These are phyloP conservation scores for Echinometra lucunter DNA, from an alignment of 53 echinoderm and acorn worm genomes.

Conservation along the genomic window DNA sequence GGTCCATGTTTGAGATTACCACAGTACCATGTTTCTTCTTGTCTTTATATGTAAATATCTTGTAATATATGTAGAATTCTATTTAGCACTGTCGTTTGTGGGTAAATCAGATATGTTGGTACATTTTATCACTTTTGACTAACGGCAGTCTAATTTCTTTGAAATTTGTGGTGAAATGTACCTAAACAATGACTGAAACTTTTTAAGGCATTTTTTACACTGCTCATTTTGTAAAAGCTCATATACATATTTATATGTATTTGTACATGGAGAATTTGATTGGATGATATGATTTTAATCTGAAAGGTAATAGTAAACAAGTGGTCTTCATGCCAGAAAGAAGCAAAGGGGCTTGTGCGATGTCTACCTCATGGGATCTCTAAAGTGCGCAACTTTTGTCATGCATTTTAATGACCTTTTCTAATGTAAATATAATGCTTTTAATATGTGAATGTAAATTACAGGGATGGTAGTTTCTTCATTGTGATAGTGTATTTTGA, in stretches of 20 bases:
- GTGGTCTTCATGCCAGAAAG: neutral
- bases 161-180: neutral
- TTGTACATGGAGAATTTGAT: neutral
- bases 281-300: constrained; percentile 4
- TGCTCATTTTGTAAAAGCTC: neutral
- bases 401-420: constrained; percentile 9
- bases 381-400: constrained; percentile 4
- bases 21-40: neutral
- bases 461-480: neutral
- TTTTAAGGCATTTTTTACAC: constrained; percentile 2
- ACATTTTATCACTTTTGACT: neutral
- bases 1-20: neutral
- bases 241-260: neutral
- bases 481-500: too few species aligned
- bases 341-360: constrained; percentile 1
- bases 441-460: neutral
- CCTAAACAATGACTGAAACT: neutral
- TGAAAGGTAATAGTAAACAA: neutral
- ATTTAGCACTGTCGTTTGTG: neutral
- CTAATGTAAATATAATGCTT: constrained; percentile 6
- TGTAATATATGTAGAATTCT: constrained; percentile 51
- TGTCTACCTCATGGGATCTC: constrained; percentile 24
- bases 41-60: constrained; percentile 31
- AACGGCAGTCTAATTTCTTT: neutral
- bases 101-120: neutral